A percentile compares a stretch with the other conserved stretches of the same genome.
Evolutionary conservation across 2,888 invertebrate species (phyloP).

Genomic region (Willowsia nigromaculata): DNA sequence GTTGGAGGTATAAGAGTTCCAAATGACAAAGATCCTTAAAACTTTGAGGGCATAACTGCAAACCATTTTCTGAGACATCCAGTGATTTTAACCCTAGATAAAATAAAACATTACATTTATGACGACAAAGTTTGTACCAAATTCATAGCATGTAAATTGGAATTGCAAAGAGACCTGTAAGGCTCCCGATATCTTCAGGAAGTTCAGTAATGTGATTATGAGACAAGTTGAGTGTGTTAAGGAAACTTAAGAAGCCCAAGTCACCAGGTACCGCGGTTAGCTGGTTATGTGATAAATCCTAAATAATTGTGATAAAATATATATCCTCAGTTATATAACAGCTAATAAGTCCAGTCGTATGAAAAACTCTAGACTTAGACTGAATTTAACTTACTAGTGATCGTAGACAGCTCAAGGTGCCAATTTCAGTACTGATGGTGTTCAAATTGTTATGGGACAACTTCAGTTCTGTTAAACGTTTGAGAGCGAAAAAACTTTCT

Average conservation of each 20-base stretch:
- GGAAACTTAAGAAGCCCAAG: constrained; percentile 90
- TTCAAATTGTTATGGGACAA: constrained; percentile 88
- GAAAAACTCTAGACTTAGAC: no score
- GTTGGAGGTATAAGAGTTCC: constrained; percentile 88
- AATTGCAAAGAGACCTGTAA: constrained; percentile 90
- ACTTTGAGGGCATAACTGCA: constrained; percentile 61
- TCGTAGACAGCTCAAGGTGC: constrained; percentile 89
- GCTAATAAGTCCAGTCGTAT: background rate
- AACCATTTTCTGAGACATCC: constrained; percentile 74
- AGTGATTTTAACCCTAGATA: constrained; percentile 73
- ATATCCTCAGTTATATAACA: background rate
- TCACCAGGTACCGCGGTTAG: constrained; percentile 88
- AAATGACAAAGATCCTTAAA: constrained; percentile 84
- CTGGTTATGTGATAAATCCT: constrained; percentile 91
- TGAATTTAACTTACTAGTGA: constrained; percentile 85
- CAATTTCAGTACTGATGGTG: constrained; percentile 86
- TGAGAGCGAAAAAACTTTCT: constrained; percentile 85
- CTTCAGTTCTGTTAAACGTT: constrained; percentile 86
- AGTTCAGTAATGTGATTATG: constrained; percentile 88
- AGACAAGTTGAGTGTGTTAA: constrained; percentile 87
- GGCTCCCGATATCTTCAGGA: constrained; percentile 90
- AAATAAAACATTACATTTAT: constrained; percentile 1
- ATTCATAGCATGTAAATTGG: no score
- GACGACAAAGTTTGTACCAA: no score
- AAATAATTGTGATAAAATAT: constrained; percentile 68